Evolutionary conservation across 2,888 invertebrate species (phyloP).

Genomic region (Desoria tigrina): DNA sequence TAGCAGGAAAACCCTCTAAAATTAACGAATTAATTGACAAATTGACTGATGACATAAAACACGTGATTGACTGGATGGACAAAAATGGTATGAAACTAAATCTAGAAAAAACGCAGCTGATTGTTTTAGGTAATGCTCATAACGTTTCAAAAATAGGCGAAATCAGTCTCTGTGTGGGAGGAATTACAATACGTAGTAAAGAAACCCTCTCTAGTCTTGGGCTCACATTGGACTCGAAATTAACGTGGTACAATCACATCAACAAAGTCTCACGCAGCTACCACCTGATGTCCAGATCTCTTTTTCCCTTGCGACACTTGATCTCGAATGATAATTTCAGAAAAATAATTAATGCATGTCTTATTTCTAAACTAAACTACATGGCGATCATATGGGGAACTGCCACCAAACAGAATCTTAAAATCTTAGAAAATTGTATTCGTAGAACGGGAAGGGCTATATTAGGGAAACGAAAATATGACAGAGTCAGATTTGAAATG

Average conservation of each 20-base stretch:
- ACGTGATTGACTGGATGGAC: conserved; percentile 20
- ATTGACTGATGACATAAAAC: conserved; percentile 13
- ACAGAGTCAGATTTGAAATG: conserved; percentile 12
- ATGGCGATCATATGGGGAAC: conserved; percentile 25
- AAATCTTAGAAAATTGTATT: conserved; percentile 14
- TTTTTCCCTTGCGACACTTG: conserved; percentile 16
- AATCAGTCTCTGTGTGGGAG: not conserved
- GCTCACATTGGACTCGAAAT: conserved; percentile 15
- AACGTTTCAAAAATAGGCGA: not conserved
- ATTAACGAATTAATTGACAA: conserved; percentile 8
- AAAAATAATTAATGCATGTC: conserved; percentile 23
- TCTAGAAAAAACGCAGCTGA: conserved; percentile 25
- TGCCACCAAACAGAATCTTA: not conserved
- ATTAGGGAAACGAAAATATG: conserved; percentile 11
- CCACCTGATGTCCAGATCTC: conserved; percentile 6
- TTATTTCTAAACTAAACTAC: conserved; percentile 20
- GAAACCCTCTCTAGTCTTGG: conserved; percentile 19
- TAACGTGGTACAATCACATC: conserved; percentile 15
- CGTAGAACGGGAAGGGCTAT: conserved; percentile 10
- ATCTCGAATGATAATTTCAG: conserved; percentile 8
- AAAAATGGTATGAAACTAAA: conserved; percentile 30
- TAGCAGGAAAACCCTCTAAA: conserved; percentile 3
- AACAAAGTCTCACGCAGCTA: conserved; percentile 14
- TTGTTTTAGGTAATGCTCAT: conserved; percentile 19
- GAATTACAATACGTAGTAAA: not conserved